Evolutionary conservation across 2,888 invertebrate genomes (phyloP).

Genomic region (Melanchra persicariae): DNA sequence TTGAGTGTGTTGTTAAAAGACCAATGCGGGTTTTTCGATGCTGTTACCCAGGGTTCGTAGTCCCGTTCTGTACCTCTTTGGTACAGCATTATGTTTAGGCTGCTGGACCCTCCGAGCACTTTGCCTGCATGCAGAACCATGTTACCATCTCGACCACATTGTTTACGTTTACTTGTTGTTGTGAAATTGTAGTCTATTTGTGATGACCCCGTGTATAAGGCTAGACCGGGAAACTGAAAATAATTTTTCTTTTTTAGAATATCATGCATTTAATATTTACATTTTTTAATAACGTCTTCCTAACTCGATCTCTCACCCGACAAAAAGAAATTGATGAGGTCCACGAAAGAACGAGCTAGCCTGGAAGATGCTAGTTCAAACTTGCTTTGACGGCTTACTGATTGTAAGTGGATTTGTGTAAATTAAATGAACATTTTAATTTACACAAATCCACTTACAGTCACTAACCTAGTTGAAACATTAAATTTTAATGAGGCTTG

Average conservation of each 20-base stretch:
- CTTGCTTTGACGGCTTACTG: no score
- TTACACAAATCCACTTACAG: no score
- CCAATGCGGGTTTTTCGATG: slow-evolving; percentile 27
- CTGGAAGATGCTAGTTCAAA: no score
- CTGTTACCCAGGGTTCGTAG: slow-evolving; percentile 24
- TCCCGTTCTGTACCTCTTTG: slow-evolving; percentile 31
- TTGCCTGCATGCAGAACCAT: slow-evolving; percentile 28
- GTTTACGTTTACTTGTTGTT: not conserved
- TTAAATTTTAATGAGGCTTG: no score
- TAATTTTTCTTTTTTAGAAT: not conserved
- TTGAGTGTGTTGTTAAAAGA: slow-evolving; percentile 9
- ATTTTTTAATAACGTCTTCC: no score
- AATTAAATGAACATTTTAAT: no score
- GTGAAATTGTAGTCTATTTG: slow-evolving; percentile 22
- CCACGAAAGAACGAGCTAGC: no score
- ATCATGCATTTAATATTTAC: not conserved
- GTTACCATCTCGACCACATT: slow-evolving; percentile 7
- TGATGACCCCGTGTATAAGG: slow-evolving; percentile 1
- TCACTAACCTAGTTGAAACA: no score
- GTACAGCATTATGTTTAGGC: slow-evolving; percentile 11
- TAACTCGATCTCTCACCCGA: no score
- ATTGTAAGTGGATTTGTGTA: no score
- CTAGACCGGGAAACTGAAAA: slow-evolving; percentile 9
- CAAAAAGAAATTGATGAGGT: no score
- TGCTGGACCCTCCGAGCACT: slow-evolving; percentile 37